Conservation (phyloP, 2,888 invertebrate genomes). For the Ischnura elegans region DNA sequence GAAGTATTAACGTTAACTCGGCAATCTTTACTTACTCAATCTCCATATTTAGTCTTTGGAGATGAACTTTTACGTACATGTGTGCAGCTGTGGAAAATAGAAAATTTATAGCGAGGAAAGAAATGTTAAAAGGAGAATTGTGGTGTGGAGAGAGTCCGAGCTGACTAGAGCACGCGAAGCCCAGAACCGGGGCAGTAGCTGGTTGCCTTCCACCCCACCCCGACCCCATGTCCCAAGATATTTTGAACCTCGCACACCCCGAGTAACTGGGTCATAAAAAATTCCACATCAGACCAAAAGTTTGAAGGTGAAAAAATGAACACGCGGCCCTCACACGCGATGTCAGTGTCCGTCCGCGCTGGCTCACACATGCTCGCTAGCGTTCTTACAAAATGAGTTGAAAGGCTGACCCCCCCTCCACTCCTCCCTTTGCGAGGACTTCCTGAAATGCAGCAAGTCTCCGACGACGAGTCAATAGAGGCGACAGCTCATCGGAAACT, state of each 20-base stretch:
- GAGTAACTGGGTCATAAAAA: conserved; percentile 7
- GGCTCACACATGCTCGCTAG: background rate
- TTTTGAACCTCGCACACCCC: background rate
- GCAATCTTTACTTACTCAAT: too few species aligned
- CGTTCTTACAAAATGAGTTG: too few species aligned
- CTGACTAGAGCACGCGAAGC: background rate
- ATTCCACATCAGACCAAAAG: conserved; percentile 15
- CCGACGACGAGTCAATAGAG: too few species aligned
- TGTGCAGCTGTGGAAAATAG: background rate
- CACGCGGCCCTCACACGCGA: background rate
- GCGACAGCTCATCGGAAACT: background rate
- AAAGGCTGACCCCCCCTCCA: too few species aligned
- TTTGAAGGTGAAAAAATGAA: background rate
- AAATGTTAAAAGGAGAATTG: background rate
- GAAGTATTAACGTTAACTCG: too few species aligned
- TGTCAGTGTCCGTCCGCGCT: background rate
- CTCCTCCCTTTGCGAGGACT: too few species aligned
- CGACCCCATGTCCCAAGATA: background rate
- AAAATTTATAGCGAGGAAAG: background rate
- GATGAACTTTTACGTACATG: background rate
- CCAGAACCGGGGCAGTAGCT: background rate
- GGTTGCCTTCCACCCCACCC: background rate
- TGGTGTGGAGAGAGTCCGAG: background rate
- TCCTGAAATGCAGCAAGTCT: too few species aligned
- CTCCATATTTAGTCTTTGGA: too few species aligned